Evolutionary conservation across 2,113 vertebrate species (phyloP).

Genomic region (Dermatemys mawii): DNA sequence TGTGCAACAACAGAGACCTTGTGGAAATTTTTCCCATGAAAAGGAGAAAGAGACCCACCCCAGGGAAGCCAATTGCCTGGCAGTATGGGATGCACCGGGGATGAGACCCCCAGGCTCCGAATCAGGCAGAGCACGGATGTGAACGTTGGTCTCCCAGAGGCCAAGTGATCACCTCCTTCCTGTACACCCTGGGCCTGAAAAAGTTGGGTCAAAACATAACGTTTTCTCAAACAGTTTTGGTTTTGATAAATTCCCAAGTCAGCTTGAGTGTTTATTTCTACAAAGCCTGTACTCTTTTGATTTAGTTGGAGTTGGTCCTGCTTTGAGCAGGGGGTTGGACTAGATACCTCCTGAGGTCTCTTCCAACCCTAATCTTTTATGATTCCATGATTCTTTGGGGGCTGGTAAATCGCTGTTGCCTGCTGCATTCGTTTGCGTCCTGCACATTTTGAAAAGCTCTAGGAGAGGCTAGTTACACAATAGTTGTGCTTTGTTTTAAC

Average conservation of each 20-base stretch:
- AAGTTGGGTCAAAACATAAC: background rate
- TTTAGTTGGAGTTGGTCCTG: no score
- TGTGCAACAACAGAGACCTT: background rate
- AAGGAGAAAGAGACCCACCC: background rate
- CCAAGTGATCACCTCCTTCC: background rate
- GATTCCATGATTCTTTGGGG: no score
- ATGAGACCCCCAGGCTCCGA: background rate
- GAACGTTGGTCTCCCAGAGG: no score
- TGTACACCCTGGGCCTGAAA: background rate
- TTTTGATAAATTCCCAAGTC: background rate
- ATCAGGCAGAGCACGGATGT: background rate
- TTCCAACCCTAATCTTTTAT: no score
- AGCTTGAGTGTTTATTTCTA: background rate
- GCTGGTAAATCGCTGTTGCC: accelerated
- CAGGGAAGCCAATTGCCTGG: background rate
- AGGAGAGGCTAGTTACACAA: background rate
- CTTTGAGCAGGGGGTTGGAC: no score
- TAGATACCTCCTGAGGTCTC: no score
- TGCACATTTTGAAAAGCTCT: background rate
- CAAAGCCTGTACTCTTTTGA: background rate
- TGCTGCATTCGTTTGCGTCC: background rate
- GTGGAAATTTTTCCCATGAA: background rate
- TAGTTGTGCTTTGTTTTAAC: background rate
- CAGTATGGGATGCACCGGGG: background rate
- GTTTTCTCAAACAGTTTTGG: background rate